These are phyloP conservation scores for Carettochelys insculpta DNA, from an alignment of 2,113 vertebrate species.

Conservation along the genomic window DNA sequence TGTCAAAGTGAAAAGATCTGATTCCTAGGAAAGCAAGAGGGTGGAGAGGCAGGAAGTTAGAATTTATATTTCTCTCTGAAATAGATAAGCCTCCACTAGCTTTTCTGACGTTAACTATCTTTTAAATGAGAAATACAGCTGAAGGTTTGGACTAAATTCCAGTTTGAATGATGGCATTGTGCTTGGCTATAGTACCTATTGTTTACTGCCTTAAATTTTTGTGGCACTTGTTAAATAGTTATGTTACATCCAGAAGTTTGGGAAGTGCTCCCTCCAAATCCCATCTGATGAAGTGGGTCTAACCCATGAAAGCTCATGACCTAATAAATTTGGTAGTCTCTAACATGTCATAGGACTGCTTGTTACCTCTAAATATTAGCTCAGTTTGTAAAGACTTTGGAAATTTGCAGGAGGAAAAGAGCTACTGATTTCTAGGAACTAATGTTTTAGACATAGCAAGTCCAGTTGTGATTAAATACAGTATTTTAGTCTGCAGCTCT, in stretches of 20 bases:
- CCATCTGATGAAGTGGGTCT: too few species aligned
- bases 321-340: too few species aligned
- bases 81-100: fast-evolving
- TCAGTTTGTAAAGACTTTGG: neutral
- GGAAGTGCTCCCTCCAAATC: fast-evolving
- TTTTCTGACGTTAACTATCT: neutral
- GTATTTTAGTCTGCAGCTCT: neutral
- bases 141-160: fast-evolving
- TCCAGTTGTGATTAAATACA: neutral
- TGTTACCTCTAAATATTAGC: fast-evolving
- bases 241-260: neutral
- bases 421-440: neutral
- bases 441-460: neutral
- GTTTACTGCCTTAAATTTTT: neutral
- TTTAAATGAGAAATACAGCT: neutral
- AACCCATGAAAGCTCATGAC: too few species aligned
- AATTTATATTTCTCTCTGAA: neutral
- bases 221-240: fast-evolving
- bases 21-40: slow-evolving; percentile 58
- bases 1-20: slow-evolving; percentile 66
- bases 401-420: neutral
- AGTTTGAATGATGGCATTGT: fast-evolving
- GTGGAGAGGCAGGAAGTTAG: slow-evolving; percentile 15
- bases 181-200: fast-evolving
- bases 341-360: too few species aligned